Percentiles rank a stretch among this genome's conserved stretches.
phyloP scores from a whole-genome alignment of 2,113 vertebrate genomes.

The Rhabdomys dilectus region DNA sequence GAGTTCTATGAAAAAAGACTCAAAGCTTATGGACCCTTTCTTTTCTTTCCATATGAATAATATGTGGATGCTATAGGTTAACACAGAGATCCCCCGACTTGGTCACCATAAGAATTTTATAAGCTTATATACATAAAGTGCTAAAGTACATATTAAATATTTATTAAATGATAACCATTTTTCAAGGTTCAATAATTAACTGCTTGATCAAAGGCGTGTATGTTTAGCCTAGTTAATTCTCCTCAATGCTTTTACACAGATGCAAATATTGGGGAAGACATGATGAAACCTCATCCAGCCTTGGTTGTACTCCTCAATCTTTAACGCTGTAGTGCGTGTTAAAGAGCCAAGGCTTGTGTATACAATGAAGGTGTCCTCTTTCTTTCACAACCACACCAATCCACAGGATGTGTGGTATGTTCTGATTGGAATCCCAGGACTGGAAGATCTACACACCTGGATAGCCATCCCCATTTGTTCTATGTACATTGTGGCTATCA shows the following conservation, averaged over 20 bases:
- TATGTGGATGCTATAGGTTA: neutral
- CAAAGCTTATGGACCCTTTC: neutral
- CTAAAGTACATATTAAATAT: neutral
- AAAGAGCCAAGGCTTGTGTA: neutral
- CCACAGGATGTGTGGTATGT: constrained; percentile 21
- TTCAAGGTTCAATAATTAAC: neutral
- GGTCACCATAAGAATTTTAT: neutral
- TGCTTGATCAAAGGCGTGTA: neutral
- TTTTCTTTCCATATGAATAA: neutral
- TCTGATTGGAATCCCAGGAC: constrained; percentile 56
- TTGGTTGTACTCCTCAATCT: neutral
- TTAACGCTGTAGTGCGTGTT: neutral
- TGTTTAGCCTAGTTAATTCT: neutral
- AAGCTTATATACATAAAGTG: neutral
- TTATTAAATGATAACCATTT: neutral
- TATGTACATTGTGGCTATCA: constrained; percentile 58
- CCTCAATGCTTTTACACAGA: neutral
- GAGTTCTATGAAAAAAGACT: neutral
- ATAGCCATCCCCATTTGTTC: constrained; percentile 57
- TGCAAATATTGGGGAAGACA: neutral
- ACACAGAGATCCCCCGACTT: neutral
- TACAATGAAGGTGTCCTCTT: neutral
- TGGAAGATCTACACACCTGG: constrained; percentile 1
- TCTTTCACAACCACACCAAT: neutral
- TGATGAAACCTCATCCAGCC: neutral